Evolutionary conservation across 1,140 invertebrate genomes (phyloP).

Genomic region (Aphidius ervi): DNA sequence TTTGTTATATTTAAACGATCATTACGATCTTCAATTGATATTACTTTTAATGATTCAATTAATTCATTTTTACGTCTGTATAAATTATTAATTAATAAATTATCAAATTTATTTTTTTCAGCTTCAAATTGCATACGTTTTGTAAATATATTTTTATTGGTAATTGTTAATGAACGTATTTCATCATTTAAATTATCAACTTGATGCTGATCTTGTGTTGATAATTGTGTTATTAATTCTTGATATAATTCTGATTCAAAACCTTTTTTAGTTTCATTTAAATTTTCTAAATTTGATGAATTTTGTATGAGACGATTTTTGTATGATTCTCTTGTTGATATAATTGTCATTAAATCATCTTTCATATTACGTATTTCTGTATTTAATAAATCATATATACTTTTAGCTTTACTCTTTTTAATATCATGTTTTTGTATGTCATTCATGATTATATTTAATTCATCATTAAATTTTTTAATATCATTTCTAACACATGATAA

Average conservation of each 20-base stretch:
- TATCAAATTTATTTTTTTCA: conserved; percentile 96
- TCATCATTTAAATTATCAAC: conserved; percentile 94
- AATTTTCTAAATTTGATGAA: conserved; percentile 88
- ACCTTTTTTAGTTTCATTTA: conserved; percentile 91
- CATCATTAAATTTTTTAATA: conserved; percentile 78
- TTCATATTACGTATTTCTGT: conserved; percentile 93
- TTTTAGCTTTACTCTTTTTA: conserved; percentile 93
- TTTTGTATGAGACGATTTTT: conserved; percentile 87
- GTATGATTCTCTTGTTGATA: conserved; percentile 79
- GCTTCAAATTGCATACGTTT: conserved; percentile 93
- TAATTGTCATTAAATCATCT: conserved; percentile 87
- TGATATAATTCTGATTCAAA: conserved; percentile 87
- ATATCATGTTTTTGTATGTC: conserved; percentile 97
- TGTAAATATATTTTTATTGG: conserved; percentile 94
- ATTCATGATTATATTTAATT: conserved; percentile 88
- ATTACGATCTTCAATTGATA: conserved; percentile 90
- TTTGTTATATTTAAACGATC: conserved; percentile 80
- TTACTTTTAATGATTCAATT: conserved; percentile 87
- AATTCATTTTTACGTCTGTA: conserved; percentile 84
- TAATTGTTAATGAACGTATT: conserved; percentile 85
- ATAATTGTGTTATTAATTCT: conserved; percentile 79
- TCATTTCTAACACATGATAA: conserved; percentile 76
- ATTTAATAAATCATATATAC: conserved; percentile 94
- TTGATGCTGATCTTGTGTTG: conserved; percentile 73
- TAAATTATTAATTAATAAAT: conserved; percentile 95